A percentile compares a stretch with the other conserved stretches of the same genome.
Evolutionary conservation across 2,113 vertebrate species (phyloP).

Genomic region (Hirundichthys speculiger): DNA sequence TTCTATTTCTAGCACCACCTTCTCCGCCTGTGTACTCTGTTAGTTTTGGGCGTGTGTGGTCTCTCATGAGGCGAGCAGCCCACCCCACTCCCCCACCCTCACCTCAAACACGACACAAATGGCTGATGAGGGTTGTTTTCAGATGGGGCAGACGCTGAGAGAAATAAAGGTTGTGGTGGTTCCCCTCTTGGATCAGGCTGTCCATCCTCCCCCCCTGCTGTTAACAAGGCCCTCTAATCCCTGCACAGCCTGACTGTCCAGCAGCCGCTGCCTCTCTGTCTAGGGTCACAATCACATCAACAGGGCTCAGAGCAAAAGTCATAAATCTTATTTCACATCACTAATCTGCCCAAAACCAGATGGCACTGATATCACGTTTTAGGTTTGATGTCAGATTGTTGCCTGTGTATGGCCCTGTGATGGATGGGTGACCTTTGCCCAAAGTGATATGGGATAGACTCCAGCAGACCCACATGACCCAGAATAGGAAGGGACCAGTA

Average conservation of each 20-base stretch:
- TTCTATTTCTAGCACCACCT: slow-evolving; percentile 11
- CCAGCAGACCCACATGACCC: too few relatives aligned
- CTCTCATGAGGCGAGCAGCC: slow-evolving; percentile 28
- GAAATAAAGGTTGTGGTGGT: slow-evolving; percentile 66
- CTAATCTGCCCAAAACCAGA: too few relatives aligned
- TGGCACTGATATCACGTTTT: too few relatives aligned
- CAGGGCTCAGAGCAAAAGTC: slow-evolving; percentile 13
- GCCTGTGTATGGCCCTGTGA: too few relatives aligned
- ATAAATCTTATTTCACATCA: not conserved
- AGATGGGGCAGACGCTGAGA: slow-evolving; percentile 79
- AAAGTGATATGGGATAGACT: too few relatives aligned
- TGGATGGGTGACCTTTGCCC: too few relatives aligned
- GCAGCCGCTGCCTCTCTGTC: slow-evolving; percentile 30
- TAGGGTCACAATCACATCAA: slow-evolving; percentile 26
- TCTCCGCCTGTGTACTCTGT: slow-evolving; percentile 28
- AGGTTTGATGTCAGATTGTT: too few relatives aligned
- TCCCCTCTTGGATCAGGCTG: slow-evolving; percentile 52
- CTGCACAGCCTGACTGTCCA: slow-evolving; percentile 44
- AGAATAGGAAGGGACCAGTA: too few relatives aligned
- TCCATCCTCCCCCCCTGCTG: slow-evolving; percentile 37
- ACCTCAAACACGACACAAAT: slow-evolving; percentile 62
- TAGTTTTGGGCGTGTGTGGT: slow-evolving; percentile 57
- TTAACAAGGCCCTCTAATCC: slow-evolving; percentile 64
- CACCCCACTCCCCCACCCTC: too few relatives aligned
- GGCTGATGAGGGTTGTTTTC: slow-evolving; percentile 57